Percentiles rank a stretch among this genome's conserved stretches.
Evolutionary conservation across 2,113 vertebrate species (phyloP).

Genomic region (Atlantisia rogersi): DNA sequence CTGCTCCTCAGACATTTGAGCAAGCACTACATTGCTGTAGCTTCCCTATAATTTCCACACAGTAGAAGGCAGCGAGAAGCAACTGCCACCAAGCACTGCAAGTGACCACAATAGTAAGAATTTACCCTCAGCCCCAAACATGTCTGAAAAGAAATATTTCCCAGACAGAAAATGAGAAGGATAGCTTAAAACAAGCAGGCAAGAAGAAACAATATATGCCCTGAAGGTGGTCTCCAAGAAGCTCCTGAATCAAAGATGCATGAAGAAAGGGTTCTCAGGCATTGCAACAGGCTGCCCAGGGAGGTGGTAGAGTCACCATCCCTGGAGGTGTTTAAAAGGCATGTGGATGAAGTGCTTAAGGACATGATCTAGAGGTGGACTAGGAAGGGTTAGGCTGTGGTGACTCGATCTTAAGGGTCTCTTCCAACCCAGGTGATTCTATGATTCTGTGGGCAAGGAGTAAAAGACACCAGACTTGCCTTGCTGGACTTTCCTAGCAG

Average conservation of each 20-base stretch:
- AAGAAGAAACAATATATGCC: neutral
- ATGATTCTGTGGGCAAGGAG: neutral
- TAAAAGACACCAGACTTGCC: neutral
- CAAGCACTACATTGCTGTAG: neutral
- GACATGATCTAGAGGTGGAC: no score
- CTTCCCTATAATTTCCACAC: neutral
- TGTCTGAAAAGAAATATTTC: neutral
- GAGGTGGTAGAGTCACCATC: no score
- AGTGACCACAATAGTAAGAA: neutral
- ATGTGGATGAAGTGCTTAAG: no score
- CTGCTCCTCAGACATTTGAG: neutral
- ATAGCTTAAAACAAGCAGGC: neutral
- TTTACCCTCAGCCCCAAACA: neutral
- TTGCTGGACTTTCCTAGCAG: neutral
- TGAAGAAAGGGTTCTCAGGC: neutral
- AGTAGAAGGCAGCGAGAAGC: neutral
- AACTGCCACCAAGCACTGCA: neutral
- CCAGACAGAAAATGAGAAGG: neutral
- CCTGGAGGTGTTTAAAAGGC: no score
- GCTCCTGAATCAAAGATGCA: neutral
- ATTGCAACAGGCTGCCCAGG: no score
- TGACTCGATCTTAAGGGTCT: no score
- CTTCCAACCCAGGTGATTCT: no score
- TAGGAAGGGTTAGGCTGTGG: no score
- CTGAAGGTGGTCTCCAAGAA: neutral